A percentile compares a stretch with the other conserved stretches of the same genome.
These are phyloP conservation scores for Beroe ovata DNA, from an alignment of 37 sponge, comb jelly and placozoan species.

Conservation along the genomic window DNA sequence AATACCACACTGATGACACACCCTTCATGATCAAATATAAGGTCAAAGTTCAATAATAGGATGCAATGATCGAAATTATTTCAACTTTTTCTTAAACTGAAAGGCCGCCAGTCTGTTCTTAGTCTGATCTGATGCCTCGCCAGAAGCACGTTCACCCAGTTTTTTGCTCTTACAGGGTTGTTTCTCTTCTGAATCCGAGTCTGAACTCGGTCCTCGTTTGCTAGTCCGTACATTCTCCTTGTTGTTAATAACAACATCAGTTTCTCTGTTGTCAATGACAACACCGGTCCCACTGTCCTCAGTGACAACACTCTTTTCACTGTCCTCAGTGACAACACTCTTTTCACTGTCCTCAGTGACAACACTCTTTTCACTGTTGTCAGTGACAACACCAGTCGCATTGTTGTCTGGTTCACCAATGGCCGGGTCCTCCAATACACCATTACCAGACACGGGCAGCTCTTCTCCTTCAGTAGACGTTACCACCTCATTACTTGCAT, in stretches of 20 bases:
- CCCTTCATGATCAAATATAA: no score
- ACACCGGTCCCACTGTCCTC: neutral
- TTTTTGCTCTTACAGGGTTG: neutral
- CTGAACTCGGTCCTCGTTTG: slow-evolving; percentile 6
- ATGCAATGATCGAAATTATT: neutral
- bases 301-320: neutral
- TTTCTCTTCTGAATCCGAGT: neutral
- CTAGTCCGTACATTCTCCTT: slow-evolving; percentile 29
- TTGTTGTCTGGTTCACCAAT: no score
- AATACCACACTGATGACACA: no score
- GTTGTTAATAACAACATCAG: neutral
- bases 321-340: no score
- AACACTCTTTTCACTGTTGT: no score
- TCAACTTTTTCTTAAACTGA: slow-evolving; percentile 44
- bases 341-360: no score
- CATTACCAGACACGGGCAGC: neutral
- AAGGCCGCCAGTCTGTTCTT: slow-evolving; percentile 15
- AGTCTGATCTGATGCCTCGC: slow-evolving; percentile 11
- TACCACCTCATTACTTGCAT: no score
- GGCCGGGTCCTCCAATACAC: neutral
- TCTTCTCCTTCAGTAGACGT: neutral
- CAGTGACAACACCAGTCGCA: neutral
- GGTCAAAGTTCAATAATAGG: no score
- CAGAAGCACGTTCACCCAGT: neutral
- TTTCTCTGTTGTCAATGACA: neutral